A percentile compares a stretch with the other conserved stretches of the same genome.
Conservation (phyloP, 2,113 vertebrate genomes). For the Tichodroma muraria region DNA sequence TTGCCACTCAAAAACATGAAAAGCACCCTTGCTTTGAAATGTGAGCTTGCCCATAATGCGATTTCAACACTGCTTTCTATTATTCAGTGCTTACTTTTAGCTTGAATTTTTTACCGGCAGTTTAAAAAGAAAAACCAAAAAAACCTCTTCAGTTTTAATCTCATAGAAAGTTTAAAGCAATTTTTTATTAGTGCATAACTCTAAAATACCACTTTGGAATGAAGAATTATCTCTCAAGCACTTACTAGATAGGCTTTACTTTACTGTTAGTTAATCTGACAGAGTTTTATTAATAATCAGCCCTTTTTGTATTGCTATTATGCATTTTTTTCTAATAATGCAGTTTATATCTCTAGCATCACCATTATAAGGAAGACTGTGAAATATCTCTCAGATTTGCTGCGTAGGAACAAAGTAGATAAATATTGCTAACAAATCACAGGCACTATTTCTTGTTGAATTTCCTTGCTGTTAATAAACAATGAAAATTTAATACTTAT, state of each 20-base stretch:
- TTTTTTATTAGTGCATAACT: constrained; percentile 48
- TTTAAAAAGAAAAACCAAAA: background rate
- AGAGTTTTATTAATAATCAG: constrained; percentile 58
- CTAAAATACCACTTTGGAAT: constrained; percentile 40
- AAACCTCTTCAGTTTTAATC: background rate
- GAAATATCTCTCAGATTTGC: constrained; percentile 35
- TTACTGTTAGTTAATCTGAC: constrained; percentile 46
- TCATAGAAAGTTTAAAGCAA: constrained; percentile 33
- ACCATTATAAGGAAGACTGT: constrained; percentile 8
- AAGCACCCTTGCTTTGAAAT: background rate
- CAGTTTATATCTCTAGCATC: constrained; percentile 43
- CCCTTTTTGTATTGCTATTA: constrained; percentile 39
- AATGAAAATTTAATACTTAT: background rate
- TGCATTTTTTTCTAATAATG: constrained; percentile 39
- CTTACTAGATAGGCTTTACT: constrained; percentile 51
- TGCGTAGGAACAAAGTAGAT: constrained; percentile 1
- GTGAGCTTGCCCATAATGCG: background rate
- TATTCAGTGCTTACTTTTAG: constrained; percentile 7
- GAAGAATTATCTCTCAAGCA: constrained; percentile 47
- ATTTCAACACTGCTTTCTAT: background rate
- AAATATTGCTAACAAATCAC: constrained; percentile 16
- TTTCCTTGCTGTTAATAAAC: constrained; percentile 2
- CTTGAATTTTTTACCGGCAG: background rate
- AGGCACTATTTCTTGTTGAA: background rate
- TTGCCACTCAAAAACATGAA: constrained; percentile 3